Evolutionary conservation across 2,888 invertebrate species (phyloP), one percentile per base, ranked within the genome.

Genomic region (Dryococelus australis): DNA sequence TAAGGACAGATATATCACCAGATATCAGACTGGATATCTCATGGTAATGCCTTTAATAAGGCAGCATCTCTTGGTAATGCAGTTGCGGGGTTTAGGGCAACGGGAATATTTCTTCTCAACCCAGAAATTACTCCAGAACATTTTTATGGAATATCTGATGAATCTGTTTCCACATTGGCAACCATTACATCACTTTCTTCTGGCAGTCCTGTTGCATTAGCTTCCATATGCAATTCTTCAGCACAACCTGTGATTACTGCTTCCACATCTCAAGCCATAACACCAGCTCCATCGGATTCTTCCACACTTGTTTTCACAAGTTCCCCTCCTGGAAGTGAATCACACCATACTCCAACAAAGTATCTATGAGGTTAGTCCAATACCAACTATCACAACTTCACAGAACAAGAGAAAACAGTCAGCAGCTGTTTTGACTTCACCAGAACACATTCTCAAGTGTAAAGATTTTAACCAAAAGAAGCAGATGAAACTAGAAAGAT

Each of bases 401-500:
- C 81, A 27, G 4, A 81, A 20, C 35, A 81, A 81, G 35, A 81
- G 81, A 26, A 81, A 81, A 79, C 79, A 79, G 16, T 79, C 79
- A 10, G 79, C 79, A 79, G 79, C 81, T 35, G 35, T 81, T 81
- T 81, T 81, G 27, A 27, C n/a, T n/a, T n/a, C n/a, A n/a, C n/a
- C n/a, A n/a, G n/a, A n/a, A n/a, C n/a, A n/a, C n/a, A n/a, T n/a
- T 81, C 35, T 81, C 20, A 81, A 27, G 81, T 81, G 81, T 26
- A 81, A 27, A 81, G 24, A 27, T 20, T 5, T 20, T 27, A 81
- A 81, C 6, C 4, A 81, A 10, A 81, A 81, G 28, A 81, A 83
- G 35, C 35, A 83, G 35, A 83, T 16, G 10, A 83, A 83, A 27
- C 10, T 28, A 16, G 83, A 16, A 83, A 83, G 83, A 10, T 1